phyloP scores from a whole-genome alignment of 2,888 invertebrate genomes.

The Bimastos eiseni region DNA sequence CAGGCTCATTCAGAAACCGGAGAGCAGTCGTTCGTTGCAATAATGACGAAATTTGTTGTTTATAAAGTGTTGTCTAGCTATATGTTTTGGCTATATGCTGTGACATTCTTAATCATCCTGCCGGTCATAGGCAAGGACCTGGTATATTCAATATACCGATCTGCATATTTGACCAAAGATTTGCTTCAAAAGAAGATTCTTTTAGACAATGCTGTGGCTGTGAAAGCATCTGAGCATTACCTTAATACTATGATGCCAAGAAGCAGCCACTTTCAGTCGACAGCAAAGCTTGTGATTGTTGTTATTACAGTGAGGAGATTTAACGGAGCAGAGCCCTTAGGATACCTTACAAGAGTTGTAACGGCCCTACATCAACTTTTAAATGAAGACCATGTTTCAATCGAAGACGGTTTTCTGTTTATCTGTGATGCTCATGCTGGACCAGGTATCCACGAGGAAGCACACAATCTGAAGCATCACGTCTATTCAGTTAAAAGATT shows the following conservation, averaged over 20 bases:
- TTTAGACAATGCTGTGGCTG: background rate
- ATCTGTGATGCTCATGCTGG: slow-evolving; percentile 43
- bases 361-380: slow-evolving; percentile 8
- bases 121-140: background rate
- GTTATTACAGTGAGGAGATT: slow-evolving; percentile 29
- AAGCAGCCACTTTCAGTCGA: background rate
- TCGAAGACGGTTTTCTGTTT: slow-evolving; percentile 36
- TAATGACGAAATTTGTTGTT: background rate
- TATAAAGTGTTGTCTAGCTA: background rate
- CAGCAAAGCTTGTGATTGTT: slow-evolving; percentile 22
- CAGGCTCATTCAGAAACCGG: background rate
- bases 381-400: slow-evolving; percentile 21
- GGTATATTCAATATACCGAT: background rate
- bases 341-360: slow-evolving; percentile 35
- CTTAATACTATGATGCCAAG: background rate
- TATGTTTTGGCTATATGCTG: background rate
- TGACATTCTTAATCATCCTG: slow-evolving; percentile 22
- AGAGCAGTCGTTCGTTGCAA: background rate
- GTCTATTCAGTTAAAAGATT: slow-evolving; percentile 28
- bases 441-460: slow-evolving; percentile 40
- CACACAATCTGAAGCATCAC: slow-evolving; percentile 26
- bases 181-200: background rate
- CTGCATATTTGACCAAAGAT: background rate
- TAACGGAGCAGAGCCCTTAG: background rate
- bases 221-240: background rate